Evolutionary conservation across 2,888 invertebrate genomes (phyloP).

Genomic region (Ramazzottius varieornatus): DNA sequence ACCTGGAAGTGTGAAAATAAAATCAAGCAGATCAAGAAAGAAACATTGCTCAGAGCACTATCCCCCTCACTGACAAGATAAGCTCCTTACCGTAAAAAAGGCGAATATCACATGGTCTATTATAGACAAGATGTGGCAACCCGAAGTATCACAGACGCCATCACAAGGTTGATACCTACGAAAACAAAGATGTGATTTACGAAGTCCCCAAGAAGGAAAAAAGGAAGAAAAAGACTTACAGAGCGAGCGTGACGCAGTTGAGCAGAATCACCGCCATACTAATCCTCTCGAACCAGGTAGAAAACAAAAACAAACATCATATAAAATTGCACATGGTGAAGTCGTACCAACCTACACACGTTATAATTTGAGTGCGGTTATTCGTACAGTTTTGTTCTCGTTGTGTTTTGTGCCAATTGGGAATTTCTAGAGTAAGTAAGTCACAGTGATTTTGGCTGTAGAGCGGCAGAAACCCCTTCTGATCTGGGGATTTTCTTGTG

Average conservation of each 20-base stretch:
- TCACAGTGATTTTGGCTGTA: background rate
- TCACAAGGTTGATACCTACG: conserved; percentile 27
- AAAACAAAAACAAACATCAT: background rate
- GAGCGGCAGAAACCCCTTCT: too few species aligned
- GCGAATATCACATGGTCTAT: conserved; percentile 96
- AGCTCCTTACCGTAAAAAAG: background rate
- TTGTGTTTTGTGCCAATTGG: too few species aligned
- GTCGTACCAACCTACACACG: background rate
- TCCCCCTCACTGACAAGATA: too few species aligned
- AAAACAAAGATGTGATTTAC: background rate
- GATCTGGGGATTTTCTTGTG: too few species aligned
- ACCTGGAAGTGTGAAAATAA: conserved; percentile 39
- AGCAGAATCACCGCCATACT: conserved; percentile 92
- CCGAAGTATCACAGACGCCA: conserved; percentile 38
- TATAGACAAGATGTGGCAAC: conserved; percentile 36
- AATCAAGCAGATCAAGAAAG: too few species aligned
- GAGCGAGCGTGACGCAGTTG: conserved; percentile 92
- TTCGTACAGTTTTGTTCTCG: too few species aligned
- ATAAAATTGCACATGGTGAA: background rate
- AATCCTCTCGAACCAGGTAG: conserved; percentile 88
- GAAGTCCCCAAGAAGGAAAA: too few species aligned
- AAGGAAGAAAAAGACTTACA: conserved; percentile 35
- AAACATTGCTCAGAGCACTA: too few species aligned
- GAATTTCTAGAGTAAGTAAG: too few species aligned
- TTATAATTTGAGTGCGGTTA: too few species aligned